These are phyloP conservation scores for Climacteris rufus DNA, from an alignment of 2,113 vertebrate genomes.

Conservation along the genomic window DNA sequence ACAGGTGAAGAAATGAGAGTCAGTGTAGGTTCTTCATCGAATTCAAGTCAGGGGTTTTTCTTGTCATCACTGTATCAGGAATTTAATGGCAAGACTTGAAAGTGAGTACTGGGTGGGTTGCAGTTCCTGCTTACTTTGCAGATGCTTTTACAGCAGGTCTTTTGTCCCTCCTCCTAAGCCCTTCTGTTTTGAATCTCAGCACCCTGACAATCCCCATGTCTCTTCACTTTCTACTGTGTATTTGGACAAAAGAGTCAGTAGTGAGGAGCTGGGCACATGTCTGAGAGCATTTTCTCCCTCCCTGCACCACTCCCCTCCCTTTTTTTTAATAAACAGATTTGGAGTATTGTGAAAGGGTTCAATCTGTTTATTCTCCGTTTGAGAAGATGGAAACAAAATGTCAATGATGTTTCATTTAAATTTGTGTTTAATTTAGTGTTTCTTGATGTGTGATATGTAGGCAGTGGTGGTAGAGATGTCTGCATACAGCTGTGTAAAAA, in stretches of 20 bases:
- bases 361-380: neutral
- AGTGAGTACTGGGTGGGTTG: neutral
- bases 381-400: neutral
- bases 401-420: neutral
- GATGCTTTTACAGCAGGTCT: neutral
- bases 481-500: neutral
- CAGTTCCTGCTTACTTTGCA: neutral
- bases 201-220: neutral
- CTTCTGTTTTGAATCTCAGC: neutral
- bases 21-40: neutral
- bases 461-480: neutral
- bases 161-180: neutral
- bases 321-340: neutral
- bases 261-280: neutral
- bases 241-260: neutral
- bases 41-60: neutral
- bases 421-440: neutral
- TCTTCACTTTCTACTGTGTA: neutral
- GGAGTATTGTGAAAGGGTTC: neutral
- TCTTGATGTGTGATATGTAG: neutral
- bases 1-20: neutral
- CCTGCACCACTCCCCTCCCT: rapidly evolving
- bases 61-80: neutral
- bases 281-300: neutral
- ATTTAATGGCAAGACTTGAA: neutral